These are phyloP conservation scores for Caenorhabditis brenneri DNA, from an alignment of 1,140 invertebrate genomes.

Conservation along the genomic window DNA sequence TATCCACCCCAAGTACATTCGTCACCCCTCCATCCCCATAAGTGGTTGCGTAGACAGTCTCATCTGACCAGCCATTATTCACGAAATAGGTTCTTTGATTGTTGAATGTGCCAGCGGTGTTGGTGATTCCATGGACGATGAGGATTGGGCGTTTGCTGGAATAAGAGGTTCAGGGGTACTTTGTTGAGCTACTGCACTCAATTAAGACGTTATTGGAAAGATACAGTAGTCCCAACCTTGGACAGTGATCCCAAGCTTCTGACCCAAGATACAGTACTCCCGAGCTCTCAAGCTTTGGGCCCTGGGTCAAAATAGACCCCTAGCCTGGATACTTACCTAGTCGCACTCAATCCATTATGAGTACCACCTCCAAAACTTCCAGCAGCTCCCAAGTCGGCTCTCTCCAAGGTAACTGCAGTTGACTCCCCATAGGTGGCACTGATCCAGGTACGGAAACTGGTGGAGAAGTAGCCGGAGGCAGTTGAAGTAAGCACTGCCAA, in stretches of 20 bases:
- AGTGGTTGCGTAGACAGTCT: not conserved
- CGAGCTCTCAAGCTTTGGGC: no score
- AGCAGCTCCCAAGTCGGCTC: not conserved
- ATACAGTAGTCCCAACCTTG: no score
- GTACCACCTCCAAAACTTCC: not conserved
- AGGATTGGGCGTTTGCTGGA: not conserved
- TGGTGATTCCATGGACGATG: not conserved
- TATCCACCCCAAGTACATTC: not conserved
- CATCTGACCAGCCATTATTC: not conserved
- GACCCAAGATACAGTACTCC: no score
- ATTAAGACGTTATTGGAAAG: no score
- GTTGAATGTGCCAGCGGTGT: not conserved
- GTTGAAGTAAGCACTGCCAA: no score
- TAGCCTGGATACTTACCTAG: no score
- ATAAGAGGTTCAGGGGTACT: no score
- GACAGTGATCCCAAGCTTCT: not conserved
- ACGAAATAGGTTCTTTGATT: not conserved
- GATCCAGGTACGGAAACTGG: not conserved
- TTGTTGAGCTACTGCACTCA: no score
- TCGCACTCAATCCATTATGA: not conserved
- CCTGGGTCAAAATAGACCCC: no score
- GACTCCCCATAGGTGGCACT: not conserved
- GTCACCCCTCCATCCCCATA: not conserved
- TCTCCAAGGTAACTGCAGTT: not conserved
- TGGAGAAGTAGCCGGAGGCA: not conserved